Evolutionary conservation across 2,888 invertebrate species (phyloP).

Genomic region (Aleiodes leptofemur): DNA sequence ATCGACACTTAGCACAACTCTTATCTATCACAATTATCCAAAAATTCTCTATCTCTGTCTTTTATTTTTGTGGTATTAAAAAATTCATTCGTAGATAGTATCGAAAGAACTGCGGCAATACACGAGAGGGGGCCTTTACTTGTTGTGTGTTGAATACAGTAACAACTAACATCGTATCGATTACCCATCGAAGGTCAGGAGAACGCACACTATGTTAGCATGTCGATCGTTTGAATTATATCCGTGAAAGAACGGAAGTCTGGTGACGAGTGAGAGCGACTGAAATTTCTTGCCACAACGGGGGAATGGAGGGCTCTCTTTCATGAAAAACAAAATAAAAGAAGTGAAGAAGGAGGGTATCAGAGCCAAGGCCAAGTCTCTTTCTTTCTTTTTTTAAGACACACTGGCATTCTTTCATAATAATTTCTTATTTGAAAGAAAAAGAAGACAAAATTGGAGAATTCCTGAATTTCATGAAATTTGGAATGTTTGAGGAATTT

Average conservation of each 20-base stretch:
- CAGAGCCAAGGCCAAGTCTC: slow-evolving; percentile 27
- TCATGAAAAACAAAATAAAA: no score
- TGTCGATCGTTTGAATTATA: slow-evolving; percentile 44
- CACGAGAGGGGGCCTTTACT: background rate
- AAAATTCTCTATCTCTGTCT: background rate
- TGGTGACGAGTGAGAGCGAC: slow-evolving; percentile 39
- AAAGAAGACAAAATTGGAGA: no score
- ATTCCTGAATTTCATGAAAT: no score
- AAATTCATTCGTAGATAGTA: slow-evolving; percentile 22
- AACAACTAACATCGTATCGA: slow-evolving; percentile 25
- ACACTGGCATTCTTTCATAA: no score
- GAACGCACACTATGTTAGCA: slow-evolving; percentile 30
- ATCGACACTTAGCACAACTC: background rate
- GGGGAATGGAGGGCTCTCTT: slow-evolving; percentile 3
- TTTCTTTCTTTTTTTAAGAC: slow-evolving; percentile 38
- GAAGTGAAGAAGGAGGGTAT: background rate
- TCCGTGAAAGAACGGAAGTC: slow-evolving; percentile 40
- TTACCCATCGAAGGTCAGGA: slow-evolving; percentile 48
- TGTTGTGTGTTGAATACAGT: slow-evolving; percentile 1
- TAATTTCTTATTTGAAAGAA: background rate
- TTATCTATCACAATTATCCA: background rate
- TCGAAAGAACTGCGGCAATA: background rate
- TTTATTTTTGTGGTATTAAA: background rate
- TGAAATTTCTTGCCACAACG: slow-evolving; percentile 35
- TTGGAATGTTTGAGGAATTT: no score